Evolutionary conservation across 2,797 vertebrate genomes (phyloP).

Genomic region (Avahi laniger): DNA sequence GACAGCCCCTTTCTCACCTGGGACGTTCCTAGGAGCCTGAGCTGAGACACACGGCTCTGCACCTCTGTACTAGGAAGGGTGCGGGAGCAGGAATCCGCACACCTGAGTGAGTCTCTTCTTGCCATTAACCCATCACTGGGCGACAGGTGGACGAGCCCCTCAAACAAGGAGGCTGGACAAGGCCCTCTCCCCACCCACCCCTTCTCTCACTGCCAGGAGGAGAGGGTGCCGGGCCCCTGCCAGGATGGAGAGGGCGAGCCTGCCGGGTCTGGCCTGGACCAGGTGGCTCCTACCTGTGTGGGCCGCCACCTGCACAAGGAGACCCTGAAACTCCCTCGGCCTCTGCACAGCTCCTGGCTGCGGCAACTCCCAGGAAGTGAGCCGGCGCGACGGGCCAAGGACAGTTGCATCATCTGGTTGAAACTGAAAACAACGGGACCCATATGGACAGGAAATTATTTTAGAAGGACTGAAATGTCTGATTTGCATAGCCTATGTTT

Average conservation of each 20-base stretch:
- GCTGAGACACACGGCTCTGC: fast-evolving
- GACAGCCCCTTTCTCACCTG: not conserved
- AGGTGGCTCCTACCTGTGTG: fast-evolving
- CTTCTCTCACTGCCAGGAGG: not conserved
- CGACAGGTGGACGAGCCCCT: not conserved
- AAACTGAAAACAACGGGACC: conserved; percentile 35
- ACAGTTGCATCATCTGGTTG: not conserved
- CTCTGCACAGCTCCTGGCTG: not conserved
- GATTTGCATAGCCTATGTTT: conserved; percentile 65
- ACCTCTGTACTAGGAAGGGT: not conserved
- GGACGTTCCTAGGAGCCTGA: too few relatives aligned
- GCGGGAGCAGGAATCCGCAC: fast-evolving
- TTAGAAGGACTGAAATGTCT: conserved; percentile 67
- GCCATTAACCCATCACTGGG: too few relatives aligned
- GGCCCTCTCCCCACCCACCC: not conserved
- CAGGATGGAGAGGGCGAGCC: fast-evolving
- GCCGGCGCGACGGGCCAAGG: fast-evolving
- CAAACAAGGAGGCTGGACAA: not conserved
- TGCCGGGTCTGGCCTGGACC: fast-evolving
- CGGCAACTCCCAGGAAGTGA: not conserved
- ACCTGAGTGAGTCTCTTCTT: not conserved
- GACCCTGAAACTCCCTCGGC: too few relatives aligned
- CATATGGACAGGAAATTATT: conserved; percentile 66
- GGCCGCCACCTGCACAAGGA: not conserved
- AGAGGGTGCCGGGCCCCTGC: not conserved